These are phyloP conservation scores for Ophion ventricosus DNA, from an alignment of 2,888 invertebrate genomes.

Conservation along the genomic window DNA sequence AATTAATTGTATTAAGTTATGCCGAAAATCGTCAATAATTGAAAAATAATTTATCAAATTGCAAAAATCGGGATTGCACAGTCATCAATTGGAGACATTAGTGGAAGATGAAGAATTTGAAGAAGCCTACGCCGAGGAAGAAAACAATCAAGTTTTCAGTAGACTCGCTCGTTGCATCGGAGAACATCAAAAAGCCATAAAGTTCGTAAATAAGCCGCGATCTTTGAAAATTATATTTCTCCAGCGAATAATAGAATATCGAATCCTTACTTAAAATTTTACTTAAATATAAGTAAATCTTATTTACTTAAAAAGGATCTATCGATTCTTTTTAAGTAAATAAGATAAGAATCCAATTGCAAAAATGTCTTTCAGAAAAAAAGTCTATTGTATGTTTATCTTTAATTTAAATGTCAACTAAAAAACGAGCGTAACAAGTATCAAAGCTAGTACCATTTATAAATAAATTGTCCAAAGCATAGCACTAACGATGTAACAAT, in stretches of 20 bases:
- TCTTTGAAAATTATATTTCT: background rate
- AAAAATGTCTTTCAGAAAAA: too few relatives aligned
- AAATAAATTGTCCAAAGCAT: too few relatives aligned
- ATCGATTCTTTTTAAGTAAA: background rate
- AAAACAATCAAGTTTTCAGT: conserved; percentile 28
- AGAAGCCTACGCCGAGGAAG: background rate
- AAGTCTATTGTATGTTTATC: too few relatives aligned
- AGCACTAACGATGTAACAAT: too few relatives aligned
- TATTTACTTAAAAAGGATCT: background rate
- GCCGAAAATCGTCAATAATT: background rate
- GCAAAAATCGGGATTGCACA: background rate
- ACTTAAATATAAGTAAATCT: too few relatives aligned
- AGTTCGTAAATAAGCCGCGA: conserved; percentile 38
- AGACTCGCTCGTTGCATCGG: conserved; percentile 39
- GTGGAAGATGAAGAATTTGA: conserved; percentile 15
- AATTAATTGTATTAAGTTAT: background rate
- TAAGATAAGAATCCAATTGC: too few relatives aligned
- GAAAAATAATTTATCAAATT: background rate
- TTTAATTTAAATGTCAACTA: too few relatives aligned
- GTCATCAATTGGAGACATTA: conserved; percentile 46
- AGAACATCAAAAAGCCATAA: conserved; percentile 56
- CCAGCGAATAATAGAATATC: background rate
- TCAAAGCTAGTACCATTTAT: too few relatives aligned
- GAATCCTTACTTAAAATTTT: too few relatives aligned
- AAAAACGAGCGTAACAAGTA: too few relatives aligned